Evolutionary conservation across 2,888 invertebrate genomes (phyloP).

Genomic region (Melikaiella ostensackeni): DNA sequence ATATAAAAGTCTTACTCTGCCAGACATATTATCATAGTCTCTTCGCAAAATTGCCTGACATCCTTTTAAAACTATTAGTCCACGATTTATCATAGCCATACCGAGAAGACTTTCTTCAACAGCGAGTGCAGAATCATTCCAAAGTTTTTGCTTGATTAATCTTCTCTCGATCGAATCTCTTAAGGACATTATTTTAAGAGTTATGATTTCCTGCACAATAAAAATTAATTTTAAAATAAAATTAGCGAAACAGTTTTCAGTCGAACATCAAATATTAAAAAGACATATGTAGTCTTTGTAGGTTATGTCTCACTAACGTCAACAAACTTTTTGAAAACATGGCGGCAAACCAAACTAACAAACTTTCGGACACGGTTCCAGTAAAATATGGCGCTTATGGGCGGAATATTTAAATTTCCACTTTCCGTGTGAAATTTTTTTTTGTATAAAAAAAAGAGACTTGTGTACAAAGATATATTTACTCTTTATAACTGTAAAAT

Average conservation of each 20-base stretch:
- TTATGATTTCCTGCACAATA: neutral
- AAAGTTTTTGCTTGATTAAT: slow-evolving; percentile 43
- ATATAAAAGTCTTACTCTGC: slow-evolving; percentile 47
- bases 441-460: slow-evolving; percentile 22
- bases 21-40: slow-evolving; percentile 54
- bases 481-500: slow-evolving; percentile 66
- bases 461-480: slow-evolving; percentile 71
- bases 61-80: slow-evolving; percentile 66
- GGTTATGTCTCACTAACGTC: neutral
- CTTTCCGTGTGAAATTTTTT: neutral
- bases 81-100: slow-evolving; percentile 78
- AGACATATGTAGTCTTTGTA: neutral
- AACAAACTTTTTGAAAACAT: too few relatives aligned
- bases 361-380: too few relatives aligned
- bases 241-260: neutral
- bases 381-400: too few relatives aligned
- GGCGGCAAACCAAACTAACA: too few relatives aligned
- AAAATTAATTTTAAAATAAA: neutral
- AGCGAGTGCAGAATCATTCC: slow-evolving; percentile 78
- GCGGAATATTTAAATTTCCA: too few relatives aligned
- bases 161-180: neutral
- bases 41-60: slow-evolving; percentile 58
- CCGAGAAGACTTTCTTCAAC: slow-evolving; percentile 81
- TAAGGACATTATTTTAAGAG: neutral
- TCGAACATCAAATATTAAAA: too few relatives aligned